These are phyloP conservation scores for Syritta pipiens DNA, from an alignment of 2,888 invertebrate species.

Conservation along the genomic window DNA sequence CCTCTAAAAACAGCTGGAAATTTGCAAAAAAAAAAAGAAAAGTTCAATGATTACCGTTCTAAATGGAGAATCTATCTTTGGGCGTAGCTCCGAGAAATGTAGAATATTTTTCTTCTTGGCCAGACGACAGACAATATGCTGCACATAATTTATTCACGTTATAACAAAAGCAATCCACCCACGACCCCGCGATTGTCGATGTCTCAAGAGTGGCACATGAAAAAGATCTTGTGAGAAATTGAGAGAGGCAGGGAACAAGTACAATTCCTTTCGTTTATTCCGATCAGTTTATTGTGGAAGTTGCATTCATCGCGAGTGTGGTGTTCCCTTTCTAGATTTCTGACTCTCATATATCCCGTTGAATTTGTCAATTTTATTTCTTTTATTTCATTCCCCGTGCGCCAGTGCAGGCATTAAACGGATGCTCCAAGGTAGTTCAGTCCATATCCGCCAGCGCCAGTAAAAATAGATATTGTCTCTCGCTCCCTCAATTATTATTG, in stretches of 20 bases:
- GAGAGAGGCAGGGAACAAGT: too few relatives aligned
- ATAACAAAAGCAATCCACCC: conserved; percentile 25
- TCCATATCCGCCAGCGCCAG: conserved; percentile 25
- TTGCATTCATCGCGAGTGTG: background rate
- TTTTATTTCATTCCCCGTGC: conserved; percentile 3
- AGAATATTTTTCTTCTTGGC: background rate
- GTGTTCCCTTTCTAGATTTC: background rate
- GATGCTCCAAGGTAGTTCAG: conserved; percentile 34
- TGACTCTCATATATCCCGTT: conserved; percentile 21
- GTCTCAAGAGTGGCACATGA: conserved; percentile 3
- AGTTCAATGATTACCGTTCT: background rate
- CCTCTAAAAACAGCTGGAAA: conserved; percentile 49
- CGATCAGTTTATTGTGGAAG: background rate
- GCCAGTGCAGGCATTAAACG: background rate
- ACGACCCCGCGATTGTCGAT: conserved; percentile 6
- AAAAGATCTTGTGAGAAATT: background rate
- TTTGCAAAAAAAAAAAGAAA: background rate
- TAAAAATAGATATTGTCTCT: conserved; percentile 58
- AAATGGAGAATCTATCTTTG: background rate
- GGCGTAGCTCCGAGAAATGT: conserved; percentile 2
- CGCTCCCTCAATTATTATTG: conserved; percentile 54
- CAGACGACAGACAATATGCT: background rate
- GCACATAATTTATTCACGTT: background rate
- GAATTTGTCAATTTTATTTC: conserved; percentile 29
- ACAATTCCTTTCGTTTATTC: too few relatives aligned